Base-by-base conservation (phyloP, 2,797 vertebrate genomes). In the Neosilurus mollespiculum region DNA sequence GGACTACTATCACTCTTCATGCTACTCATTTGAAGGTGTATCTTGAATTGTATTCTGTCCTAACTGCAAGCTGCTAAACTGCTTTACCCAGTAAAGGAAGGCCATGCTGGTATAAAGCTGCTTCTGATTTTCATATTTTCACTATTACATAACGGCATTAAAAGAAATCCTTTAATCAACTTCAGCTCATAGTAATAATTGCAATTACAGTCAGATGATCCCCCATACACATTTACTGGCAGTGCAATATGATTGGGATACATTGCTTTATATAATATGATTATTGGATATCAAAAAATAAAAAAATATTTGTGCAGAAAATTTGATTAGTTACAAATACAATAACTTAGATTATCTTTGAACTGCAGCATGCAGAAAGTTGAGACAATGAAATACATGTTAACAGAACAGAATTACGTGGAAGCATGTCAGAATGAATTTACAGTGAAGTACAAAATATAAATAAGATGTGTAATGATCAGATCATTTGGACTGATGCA, bases 131-230 rank as follows among this genome's bases (percentile, higher is more conserved):
- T 75, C 10, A 75, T 58, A 18, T 34, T 75, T 75, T 75, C 24
- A 58, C 9, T 22, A 18, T 75, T 75, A 75, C 8, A 75, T 56
- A 75, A 58, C 10, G 2, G 53, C 18, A 30, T 73, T 73, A 73
- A 56, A 75, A 75, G 9, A 34, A 58, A 75, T 75, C 54, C 1
- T 75, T 30, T 75, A 75, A 75, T 58, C 54, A 58, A 58, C 18
- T 58, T 58, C 9, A 58, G 26, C 26, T 75, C 5, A 58, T 30
- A 75, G 16, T 34, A 34, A 1, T 58, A 58, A 75, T 75, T 34
- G 20, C 0, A 75, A 58, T 20, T 4, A 58, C 10, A 58, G 54
- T 34, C 54, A 73, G 51, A 30, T 73, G 71, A 73, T 20, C 24
- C 18, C 15, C 24, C 71, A 73, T 15, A 26, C 16, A 54, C 49